phyloP scores from a whole-genome alignment of 2,113 vertebrate genomes.

The Eulemur macaco region DNA sequence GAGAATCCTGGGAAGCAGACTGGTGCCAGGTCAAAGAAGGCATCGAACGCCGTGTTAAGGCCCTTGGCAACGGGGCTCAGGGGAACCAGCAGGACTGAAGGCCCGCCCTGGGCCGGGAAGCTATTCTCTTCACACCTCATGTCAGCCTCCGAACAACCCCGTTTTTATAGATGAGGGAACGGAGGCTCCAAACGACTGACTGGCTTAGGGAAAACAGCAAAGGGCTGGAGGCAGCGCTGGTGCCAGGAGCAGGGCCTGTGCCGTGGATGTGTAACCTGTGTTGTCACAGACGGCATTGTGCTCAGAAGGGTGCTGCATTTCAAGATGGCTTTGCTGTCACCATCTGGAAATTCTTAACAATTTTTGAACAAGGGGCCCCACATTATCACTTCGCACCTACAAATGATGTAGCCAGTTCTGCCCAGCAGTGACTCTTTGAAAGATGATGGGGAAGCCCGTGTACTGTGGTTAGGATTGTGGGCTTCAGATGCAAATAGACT shows the following conservation, averaged over 20 bases:
- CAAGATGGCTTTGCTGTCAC: background rate
- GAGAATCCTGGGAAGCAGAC: background rate
- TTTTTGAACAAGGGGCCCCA: background rate
- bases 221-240: background rate
- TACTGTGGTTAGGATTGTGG: background rate
- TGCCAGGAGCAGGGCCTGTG: background rate
- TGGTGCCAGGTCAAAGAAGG: background rate
- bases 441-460: no score
- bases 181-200: background rate
- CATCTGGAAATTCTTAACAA: background rate
- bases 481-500: background rate
- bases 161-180: background rate
- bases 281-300: background rate
- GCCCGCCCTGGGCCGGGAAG: background rate
- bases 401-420: background rate
- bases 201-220: background rate
- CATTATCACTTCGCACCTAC: background rate
- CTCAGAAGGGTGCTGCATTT: background rate
- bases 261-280: background rate
- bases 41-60: background rate
- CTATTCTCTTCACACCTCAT: background rate
- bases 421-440: background rate
- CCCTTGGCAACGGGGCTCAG: fast-evolving
- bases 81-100: background rate
- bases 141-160: background rate